Base-by-base conservation (phyloP, 2,113 vertebrate genomes). In the Balaenoptera acutorostrata region DNA sequence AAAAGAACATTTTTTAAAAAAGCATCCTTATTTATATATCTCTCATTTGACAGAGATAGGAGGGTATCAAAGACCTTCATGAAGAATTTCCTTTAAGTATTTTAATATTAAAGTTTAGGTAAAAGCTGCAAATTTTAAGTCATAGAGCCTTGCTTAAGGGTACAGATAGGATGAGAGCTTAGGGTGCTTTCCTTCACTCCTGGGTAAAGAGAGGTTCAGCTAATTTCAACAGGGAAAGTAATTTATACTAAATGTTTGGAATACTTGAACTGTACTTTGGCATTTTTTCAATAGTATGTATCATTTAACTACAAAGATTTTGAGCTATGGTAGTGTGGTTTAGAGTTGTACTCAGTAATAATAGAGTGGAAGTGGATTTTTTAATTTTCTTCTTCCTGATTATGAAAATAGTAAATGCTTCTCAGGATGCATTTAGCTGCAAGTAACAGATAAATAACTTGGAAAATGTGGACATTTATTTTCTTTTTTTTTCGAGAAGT, bases 81-180 rank as follows among this genome's bases (percentile, higher is more conserved):
- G 99, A 99, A 89, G 99, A 99, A 55, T 99, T 99, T 77, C 98
- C 98, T 39, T 98, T 98, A 98, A 99, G 98, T 92, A 99, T 99
- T 93, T 98, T 99, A 95, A 99, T 99, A 36, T 99, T 99, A 94
- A 99, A 99, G 97, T 99, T 99, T 31, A 98, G 99, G 86, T 99
- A 77, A 99, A 99, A 98, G 99, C 99, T 66, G 99, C 99, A 98
- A 99, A 99, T 97, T 99, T 99, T 88, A 98, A 99, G 99, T 98
- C 66, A 11, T 20, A 36, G 69, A 25, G 0, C 33, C 12, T 75
- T 57, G 21, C 55, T 36, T 88, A 93, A 72, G 78, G 64, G 12
- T 29, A 81, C n/a, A 55, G 29, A 59, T 31, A 31, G 69, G 46
- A 57, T 46, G 68, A 68, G 44, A n/a, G 8, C 27, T 87, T 87